Evolutionary conservation across 2,113 vertebrate species (phyloP).

Genomic region (Orientallactaga bullata): DNA sequence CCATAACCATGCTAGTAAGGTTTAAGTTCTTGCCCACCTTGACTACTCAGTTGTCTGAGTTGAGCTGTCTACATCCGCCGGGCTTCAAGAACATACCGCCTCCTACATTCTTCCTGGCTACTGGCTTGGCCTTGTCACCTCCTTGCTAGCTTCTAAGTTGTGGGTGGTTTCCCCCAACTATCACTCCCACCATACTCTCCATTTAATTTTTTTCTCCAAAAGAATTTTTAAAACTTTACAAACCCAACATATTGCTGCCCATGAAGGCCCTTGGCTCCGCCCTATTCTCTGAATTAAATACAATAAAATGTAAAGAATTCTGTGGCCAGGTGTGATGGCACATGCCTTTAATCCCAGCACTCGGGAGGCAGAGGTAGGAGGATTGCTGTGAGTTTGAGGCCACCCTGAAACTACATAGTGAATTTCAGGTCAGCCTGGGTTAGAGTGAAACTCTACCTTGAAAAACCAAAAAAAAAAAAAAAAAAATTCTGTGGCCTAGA

Average conservation of each 20-base stretch:
- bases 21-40: too few relatives aligned
- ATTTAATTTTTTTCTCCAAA: background rate
- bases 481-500: background rate
- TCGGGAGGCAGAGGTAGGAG: too few relatives aligned
- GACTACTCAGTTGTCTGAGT: background rate
- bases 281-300: background rate
- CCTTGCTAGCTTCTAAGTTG: background rate
- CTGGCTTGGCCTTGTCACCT: background rate
- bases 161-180: background rate
- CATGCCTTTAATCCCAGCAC: too few relatives aligned
- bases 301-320: background rate
- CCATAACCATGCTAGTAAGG: background rate
- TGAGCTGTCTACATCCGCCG: background rate
- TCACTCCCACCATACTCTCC: background rate
- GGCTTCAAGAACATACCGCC: background rate
- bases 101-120: background rate
- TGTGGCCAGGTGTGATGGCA: too few relatives aligned
- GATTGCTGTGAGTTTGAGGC: too few relatives aligned
- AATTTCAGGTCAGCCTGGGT: too few relatives aligned
- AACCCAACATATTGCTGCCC: background rate
- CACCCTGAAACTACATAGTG: too few relatives aligned
- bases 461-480: too few relatives aligned
- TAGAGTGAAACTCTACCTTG: too few relatives aligned
- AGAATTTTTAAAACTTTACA: background rate
- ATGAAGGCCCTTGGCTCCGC: background rate